These are phyloP conservation scores for Tetramorium alpestre DNA, from an alignment of 1,140 invertebrate genomes.

Conservation along the genomic window DNA sequence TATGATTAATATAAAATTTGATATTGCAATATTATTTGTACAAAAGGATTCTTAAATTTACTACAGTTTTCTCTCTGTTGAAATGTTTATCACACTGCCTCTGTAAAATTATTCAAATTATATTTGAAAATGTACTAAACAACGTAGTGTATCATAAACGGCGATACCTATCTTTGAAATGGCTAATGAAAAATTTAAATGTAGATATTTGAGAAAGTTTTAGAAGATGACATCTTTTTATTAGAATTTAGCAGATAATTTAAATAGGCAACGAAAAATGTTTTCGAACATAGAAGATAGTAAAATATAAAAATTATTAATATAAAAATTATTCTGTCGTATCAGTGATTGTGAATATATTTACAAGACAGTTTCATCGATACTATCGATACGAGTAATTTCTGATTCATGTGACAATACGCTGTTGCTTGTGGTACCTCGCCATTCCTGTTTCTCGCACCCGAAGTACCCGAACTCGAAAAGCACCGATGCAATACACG, in stretches of 20 bases:
- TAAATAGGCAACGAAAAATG: neutral
- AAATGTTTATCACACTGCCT: neutral
- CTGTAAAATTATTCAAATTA: neutral
- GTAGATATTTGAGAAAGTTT: neutral
- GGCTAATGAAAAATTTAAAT: neutral
- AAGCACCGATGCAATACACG: constrained; percentile 69
- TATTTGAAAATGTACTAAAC: neutral
- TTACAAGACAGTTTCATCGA: neutral
- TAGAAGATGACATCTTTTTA: neutral
- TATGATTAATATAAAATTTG: no score
- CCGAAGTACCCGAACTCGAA: constrained; percentile 72
- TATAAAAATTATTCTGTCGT: neutral
- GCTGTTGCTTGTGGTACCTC: neutral
- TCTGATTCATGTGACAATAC: constrained; percentile 10
- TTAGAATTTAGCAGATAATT: neutral
- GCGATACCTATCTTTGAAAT: neutral
- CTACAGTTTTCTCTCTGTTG: neutral
- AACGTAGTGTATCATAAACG: neutral
- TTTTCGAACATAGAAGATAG: neutral
- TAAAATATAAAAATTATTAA: constrained; percentile 2
- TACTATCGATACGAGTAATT: neutral
- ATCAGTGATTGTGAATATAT: neutral
- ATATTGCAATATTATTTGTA: neutral
- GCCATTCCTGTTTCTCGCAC: constrained; percentile 66
- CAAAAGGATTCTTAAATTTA: neutral